phyloP scores from a whole-genome alignment of 2,113 vertebrate species.

The Tragelaphus buxtoni region DNA sequence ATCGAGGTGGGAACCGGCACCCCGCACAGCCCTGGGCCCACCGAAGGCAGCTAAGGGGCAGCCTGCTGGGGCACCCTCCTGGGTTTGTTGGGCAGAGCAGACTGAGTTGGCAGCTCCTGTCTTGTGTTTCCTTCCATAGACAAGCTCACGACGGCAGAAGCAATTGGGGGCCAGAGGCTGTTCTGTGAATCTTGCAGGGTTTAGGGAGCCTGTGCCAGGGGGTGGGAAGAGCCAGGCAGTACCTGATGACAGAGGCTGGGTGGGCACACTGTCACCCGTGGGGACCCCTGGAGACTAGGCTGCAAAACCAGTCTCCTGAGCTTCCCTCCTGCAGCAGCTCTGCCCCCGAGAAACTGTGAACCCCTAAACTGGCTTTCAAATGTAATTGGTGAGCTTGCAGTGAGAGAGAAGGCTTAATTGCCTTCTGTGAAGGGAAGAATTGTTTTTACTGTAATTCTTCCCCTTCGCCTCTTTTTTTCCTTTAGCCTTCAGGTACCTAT shows the following conservation, averaged over 20 bases:
- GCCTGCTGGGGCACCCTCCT: neutral
- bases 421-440: neutral
- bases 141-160: neutral
- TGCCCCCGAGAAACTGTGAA: neutral
- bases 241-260: neutral
- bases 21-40: neutral
- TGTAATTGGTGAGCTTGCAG: neutral
- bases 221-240: neutral
- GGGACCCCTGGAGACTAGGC: neutral
- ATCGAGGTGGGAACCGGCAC: fast-evolving
- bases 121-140: neutral
- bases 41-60: neutral
- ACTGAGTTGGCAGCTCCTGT: too few relatives aligned
- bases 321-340: neutral
- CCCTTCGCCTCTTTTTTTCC: too few relatives aligned
- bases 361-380: neutral
- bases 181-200: neutral
- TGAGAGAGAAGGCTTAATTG: neutral
- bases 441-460: neutral
- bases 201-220: neutral
- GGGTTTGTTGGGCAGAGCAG: neutral
- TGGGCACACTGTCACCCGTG: neutral
- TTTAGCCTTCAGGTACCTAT: neutral
- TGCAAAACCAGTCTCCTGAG: neutral
- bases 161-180: neutral